Conservation (phyloP, 2,888 invertebrate genomes). For the Anagyrus pseudococci region DNA sequence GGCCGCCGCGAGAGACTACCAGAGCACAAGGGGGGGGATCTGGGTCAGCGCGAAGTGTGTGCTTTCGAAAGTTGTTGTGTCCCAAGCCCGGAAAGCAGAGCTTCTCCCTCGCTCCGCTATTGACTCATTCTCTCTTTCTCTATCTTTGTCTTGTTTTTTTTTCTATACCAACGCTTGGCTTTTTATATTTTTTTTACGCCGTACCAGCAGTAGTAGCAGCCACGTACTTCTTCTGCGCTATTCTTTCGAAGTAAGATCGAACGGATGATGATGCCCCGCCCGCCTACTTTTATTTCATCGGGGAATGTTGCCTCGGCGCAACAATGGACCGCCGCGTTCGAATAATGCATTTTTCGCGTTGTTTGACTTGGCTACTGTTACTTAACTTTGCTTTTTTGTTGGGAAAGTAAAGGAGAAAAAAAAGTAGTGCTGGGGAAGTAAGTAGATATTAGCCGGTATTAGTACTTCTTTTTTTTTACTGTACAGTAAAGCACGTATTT, state of each 20-base stretch:
- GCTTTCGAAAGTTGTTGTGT: conserved; percentile 19
- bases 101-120: neutral
- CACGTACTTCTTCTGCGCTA: conserved; percentile 11
- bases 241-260: conserved; percentile 14
- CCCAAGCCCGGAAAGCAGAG: conserved; percentile 12
- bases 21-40: conserved; percentile 6
- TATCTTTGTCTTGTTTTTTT: neutral
- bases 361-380: no score
- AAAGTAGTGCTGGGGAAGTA: no score
- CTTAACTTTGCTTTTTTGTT: no score
- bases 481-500: no score
- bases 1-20: neutral
- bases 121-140: conserved; percentile 1
- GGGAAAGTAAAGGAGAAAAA: no score
- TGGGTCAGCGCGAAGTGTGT: conserved; percentile 30
- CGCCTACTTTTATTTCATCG: conserved; percentile 11
- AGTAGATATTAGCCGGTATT: no score
- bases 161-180: no score
- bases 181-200: no score
- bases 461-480: no score
- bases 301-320: neutral
- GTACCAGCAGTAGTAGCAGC: no score
- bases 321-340: no score
- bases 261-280: neutral
- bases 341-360: no score